Evolutionary conservation across 2,888 invertebrate species (phyloP).

Genomic region (Psylliodes chrysocephalus): DNA sequence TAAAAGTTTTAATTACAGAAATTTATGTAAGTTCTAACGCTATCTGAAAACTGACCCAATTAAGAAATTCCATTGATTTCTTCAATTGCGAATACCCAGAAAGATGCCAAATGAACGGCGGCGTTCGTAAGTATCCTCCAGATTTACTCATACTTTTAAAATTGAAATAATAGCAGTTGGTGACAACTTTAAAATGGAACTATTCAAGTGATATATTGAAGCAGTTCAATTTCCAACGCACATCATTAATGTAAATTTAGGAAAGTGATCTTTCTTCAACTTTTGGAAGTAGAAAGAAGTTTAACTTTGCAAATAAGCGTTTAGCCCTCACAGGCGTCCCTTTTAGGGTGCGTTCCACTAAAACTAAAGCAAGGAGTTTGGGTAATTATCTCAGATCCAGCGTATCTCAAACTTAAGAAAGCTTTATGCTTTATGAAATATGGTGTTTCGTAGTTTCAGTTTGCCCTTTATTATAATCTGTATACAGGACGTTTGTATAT

Average conservation of each 20-base stretch:
- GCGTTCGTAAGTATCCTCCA: slow-evolving; percentile 33
- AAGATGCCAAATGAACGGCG: slow-evolving; percentile 4
- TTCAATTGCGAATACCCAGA: background rate
- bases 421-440: background rate
- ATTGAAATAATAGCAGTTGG: slow-evolving; percentile 52
- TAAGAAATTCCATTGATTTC: slow-evolving; percentile 4
- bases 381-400: slow-evolving; percentile 4
- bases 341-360: background rate
- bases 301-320: slow-evolving; percentile 48
- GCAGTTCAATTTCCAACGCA: slow-evolving; percentile 54
- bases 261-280: slow-evolving; percentile 52
- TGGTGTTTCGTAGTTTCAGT: no score
- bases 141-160: slow-evolving; percentile 48
- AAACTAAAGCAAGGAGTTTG: slow-evolving; percentile 3
- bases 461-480: no score
- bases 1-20: slow-evolving; percentile 20
- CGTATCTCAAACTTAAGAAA: background rate
- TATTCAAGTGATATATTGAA: slow-evolving; percentile 52
- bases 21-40: slow-evolving; percentile 13
- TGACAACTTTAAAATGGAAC: slow-evolving; percentile 54
- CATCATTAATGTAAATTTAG: slow-evolving; percentile 56
- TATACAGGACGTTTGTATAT: no score
- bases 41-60: slow-evolving; percentile 15
- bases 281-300: slow-evolving; percentile 50
- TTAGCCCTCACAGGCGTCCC: slow-evolving; percentile 19